Evolutionary conservation across 2,888 invertebrate genomes (phyloP).

Genomic region (Malacosoma neustria): DNA sequence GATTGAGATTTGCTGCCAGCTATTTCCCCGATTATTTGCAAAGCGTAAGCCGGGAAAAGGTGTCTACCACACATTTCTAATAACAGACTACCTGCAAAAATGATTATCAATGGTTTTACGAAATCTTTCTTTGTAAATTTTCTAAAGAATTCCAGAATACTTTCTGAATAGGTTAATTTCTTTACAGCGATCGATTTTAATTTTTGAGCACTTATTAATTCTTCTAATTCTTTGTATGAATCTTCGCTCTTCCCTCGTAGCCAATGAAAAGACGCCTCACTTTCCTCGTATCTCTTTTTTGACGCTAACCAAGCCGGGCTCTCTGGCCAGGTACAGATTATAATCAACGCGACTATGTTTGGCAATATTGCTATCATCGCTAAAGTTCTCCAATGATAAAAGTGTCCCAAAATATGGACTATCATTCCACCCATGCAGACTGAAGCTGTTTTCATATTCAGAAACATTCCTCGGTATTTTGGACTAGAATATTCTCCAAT

Average conservation of each 20-base stretch:
- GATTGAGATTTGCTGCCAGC: slow-evolving; percentile 27
- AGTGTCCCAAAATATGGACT: slow-evolving; percentile 19
- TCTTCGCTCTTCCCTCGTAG: slow-evolving; percentile 57
- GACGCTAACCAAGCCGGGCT: slow-evolving; percentile 22
- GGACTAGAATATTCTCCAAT: slow-evolving; percentile 25
- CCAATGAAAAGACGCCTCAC: slow-evolving; percentile 42
- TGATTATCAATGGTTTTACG: slow-evolving; percentile 32
- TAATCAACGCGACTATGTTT: slow-evolving; percentile 7
- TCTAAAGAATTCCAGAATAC: slow-evolving; percentile 16
- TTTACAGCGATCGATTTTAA: slow-evolving; percentile 10
- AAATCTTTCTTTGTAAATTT: slow-evolving; percentile 40
- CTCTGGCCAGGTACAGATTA: slow-evolving; percentile 23
- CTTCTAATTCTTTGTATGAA: slow-evolving; percentile 32
- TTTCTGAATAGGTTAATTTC: slow-evolving; percentile 8
- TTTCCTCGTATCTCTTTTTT: slow-evolving; percentile 12
- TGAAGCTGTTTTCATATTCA: slow-evolving; percentile 18
- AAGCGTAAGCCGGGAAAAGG: slow-evolving; percentile 39
- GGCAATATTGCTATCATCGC: slow-evolving; percentile 18
- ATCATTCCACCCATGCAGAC: slow-evolving; percentile 14
- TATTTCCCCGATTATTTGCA: slow-evolving; percentile 38
- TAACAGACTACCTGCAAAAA: slow-evolving; percentile 24
- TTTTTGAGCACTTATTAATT: slow-evolving; percentile 32
- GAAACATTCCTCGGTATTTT: slow-evolving; percentile 20
- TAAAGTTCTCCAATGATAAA: slow-evolving; percentile 21
- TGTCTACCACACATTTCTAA: slow-evolving; percentile 41